phyloP scores from a whole-genome alignment of 2,113 vertebrate genomes.

The Colius striatus region DNA sequence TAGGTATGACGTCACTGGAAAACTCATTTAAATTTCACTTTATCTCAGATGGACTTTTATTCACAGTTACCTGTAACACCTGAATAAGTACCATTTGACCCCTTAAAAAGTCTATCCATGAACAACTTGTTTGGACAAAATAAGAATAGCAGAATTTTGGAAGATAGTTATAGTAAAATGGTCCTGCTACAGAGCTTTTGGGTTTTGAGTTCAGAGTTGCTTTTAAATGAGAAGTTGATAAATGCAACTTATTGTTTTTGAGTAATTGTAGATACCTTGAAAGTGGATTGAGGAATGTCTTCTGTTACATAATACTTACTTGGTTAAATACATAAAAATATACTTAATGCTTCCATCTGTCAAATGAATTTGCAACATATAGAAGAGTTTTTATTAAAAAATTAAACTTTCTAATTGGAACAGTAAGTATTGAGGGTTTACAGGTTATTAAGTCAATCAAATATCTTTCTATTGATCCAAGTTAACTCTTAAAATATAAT shows the following conservation, averaged over 20 bases:
- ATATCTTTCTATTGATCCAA: background rate
- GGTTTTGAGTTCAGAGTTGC: background rate
- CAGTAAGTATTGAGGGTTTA: background rate
- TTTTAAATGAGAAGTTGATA: background rate
- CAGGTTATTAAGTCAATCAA: background rate
- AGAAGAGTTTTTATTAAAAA: background rate
- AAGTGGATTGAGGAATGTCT: background rate
- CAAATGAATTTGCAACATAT: background rate
- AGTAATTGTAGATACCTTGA: background rate
- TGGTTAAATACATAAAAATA: background rate
- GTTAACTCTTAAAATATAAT: background rate
- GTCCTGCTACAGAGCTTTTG: background rate
- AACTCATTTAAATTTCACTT: background rate
- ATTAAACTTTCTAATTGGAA: background rate
- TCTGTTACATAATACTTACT: background rate
- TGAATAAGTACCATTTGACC: accelerated
- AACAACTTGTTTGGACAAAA: background rate
- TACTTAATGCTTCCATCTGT: background rate
- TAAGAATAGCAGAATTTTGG: background rate
- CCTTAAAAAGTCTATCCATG: background rate
- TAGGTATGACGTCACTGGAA: background rate
- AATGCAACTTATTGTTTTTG: background rate
- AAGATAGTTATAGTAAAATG: background rate
- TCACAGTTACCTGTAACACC: background rate
- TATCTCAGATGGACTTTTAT: background rate